Evolutionary conservation across 2,888 invertebrate species (phyloP), one percentile per base, ranked within the genome.

Genomic region (Drymonia ruficornis): DNA sequence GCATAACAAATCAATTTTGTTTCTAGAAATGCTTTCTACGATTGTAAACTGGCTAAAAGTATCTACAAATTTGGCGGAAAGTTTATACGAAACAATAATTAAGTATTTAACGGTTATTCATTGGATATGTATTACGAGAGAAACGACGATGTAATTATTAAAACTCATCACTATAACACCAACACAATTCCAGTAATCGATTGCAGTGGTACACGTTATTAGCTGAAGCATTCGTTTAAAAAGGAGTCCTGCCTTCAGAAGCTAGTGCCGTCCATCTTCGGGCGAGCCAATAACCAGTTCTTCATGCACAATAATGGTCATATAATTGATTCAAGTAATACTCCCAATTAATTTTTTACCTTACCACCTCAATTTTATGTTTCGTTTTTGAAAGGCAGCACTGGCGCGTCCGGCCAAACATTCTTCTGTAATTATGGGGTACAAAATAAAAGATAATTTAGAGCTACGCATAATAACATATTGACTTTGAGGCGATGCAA

Each of bases 241-340:
- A 71, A 71, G 65, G 46, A 59, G 54, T 51, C 42, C 51, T 50
- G 47, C 55, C 56, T 56, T 62, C 72, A 63, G 76, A 67, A 74
- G 72, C 70, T 63, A 65, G 49, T 55, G 16, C 66, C 58, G 67
- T 61, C 65, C 70, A 69, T 69, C 66, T 53, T 61, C 63, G 49
- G 63, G 58, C 42, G 53, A 49, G 65, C 49, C 60, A 48, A 58
- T 57, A 80, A 85, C 86, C 80, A 67, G 85, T 86, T 78, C 66
- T 58, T 57, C 56, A 56, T 59, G 56, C 53, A 70, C 66, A 70
- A 76, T 79, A 81, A 81, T 79, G 74, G 69, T 66, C 76, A 73
- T 76, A 76, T 86, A 87, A 87, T 87, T 86, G 83, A 81, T 80
- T 76, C 80, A 61, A 71, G 72, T 76, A 74, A 76, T 67, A 61